Evolutionary conservation across 1,140 invertebrate species (phyloP).

Genomic region (Radopholus similis): DNA sequence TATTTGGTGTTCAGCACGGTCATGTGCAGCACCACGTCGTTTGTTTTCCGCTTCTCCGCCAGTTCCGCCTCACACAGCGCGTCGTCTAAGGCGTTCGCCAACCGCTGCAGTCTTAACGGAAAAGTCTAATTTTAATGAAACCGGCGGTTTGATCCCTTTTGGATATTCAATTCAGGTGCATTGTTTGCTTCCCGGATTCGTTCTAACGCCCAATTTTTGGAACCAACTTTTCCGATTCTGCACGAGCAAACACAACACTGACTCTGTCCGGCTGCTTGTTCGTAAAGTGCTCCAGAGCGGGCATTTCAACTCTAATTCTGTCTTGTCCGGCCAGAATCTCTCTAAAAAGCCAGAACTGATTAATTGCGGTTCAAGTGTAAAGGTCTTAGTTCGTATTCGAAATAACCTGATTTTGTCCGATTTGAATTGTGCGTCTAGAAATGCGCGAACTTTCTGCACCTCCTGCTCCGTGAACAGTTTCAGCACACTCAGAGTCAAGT

Average conservation of each 20-base stretch:
- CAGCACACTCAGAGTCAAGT: constrained; percentile 29
- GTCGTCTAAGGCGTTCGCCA: constrained; percentile 21
- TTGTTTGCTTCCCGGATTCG: too few relatives aligned
- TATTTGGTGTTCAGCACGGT: constrained; percentile 20
- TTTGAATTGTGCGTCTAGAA: constrained; percentile 18
- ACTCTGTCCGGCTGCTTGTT: not conserved
- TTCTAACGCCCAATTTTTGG: not conserved
- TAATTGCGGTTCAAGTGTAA: not conserved
- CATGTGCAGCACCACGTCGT: constrained; percentile 21
- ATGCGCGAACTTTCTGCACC: constrained; percentile 2
- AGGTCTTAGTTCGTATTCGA: too few relatives aligned
- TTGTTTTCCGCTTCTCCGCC: constrained; percentile 2
- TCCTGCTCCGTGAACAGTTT: constrained; percentile 23
- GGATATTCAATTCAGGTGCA: too few relatives aligned
- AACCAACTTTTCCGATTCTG: constrained; percentile 9
- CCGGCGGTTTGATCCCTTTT: too few relatives aligned
- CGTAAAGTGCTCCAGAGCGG: constrained; percentile 2
- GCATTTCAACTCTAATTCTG: constrained; percentile 13
- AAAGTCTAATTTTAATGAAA: too few relatives aligned
- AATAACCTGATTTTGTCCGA: constrained; percentile 13
- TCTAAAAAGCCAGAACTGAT: constrained; percentile 12
- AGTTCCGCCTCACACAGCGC: not conserved
- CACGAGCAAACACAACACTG: constrained; percentile 16
- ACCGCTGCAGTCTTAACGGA: constrained; percentile 16
- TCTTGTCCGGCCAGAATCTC: not conserved